phyloP scores from a whole-genome alignment of 35 echinoderm and acorn worm genomes.

The Anneissia japonica region DNA sequence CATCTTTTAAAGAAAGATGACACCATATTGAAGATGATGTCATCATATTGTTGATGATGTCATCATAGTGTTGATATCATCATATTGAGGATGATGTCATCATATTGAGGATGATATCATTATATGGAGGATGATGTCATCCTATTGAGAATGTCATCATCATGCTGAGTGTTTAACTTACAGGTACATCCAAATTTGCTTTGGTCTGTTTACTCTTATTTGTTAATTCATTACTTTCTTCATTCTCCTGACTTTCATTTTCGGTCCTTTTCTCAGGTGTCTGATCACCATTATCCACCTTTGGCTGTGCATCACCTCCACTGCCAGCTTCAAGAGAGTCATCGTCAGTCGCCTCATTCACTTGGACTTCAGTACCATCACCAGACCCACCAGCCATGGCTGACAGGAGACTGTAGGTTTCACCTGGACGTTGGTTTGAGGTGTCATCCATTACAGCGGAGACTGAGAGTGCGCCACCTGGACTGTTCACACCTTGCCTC shows the following conservation, averaged over 20 bases:
- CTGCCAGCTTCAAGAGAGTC: neutral
- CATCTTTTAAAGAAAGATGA: too few relatives aligned
- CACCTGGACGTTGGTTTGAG: neutral
- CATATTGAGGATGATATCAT: neutral
- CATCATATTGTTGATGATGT: too few relatives aligned
- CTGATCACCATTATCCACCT: neutral
- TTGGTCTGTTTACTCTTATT: too few relatives aligned
- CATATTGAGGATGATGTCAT: neutral
- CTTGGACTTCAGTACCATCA: neutral
- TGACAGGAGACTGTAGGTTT: conserved; percentile 56
- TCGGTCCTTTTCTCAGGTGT: neutral
- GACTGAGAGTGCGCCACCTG: conserved; percentile 12
- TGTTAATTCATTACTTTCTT: neutral
- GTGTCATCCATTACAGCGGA: conserved; percentile 52
- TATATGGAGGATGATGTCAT: conserved; percentile 1
- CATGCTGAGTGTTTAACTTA: too few relatives aligned
- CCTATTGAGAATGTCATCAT: too few relatives aligned
- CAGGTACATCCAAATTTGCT: too few relatives aligned
- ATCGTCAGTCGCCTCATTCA: neutral
- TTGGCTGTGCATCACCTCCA: neutral
- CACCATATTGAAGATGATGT: too few relatives aligned
- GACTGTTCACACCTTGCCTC: conserved; percentile 44
- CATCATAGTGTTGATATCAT: too few relatives aligned
- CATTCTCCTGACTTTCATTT: neutral
- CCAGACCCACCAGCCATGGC: conserved; percentile 73